These are phyloP conservation scores for Dendrophyllia cribrosa DNA, from an alignment of 64 coral and sea anemone species.

Conservation along the genomic window DNA sequence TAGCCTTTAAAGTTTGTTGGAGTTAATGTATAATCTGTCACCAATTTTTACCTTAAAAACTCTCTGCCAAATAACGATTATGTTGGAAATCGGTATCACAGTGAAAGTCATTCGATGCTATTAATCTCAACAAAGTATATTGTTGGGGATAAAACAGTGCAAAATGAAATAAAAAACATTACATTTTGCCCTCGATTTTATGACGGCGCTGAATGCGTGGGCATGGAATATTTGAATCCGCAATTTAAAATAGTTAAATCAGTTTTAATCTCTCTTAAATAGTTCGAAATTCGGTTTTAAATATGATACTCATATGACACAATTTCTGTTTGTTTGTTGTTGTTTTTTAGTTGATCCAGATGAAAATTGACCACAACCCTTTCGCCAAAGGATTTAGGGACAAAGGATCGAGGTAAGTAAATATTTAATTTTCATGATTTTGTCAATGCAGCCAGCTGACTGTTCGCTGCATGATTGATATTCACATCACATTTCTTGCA, in stretches of 20 bases:
- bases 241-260: too few species aligned
- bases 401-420: slow-evolving; percentile 82
- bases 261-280: too few species aligned
- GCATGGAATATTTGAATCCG: too few species aligned
- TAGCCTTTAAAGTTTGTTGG: too few species aligned
- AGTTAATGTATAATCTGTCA: too few species aligned
- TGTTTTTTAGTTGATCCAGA: slow-evolving; percentile 83
- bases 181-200: neutral
- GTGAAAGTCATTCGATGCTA: too few species aligned
- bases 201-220: too few species aligned
- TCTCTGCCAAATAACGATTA: too few species aligned
- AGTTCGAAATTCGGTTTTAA: neutral
- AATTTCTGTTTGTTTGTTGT: neutral
- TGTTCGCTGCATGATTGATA: neutral
- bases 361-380: slow-evolving; percentile 97
- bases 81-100: too few species aligned
- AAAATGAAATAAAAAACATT: neutral
- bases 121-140: too few species aligned
- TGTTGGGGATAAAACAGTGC: neutral
- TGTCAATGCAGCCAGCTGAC: neutral
- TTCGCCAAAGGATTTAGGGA: slow-evolving; percentile 94
- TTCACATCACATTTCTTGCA: neutral
- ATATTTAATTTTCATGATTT: slow-evolving; percentile 33
- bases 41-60: too few species aligned
- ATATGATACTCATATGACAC: neutral